Evolutionary conservation across 2,113 vertebrate species (phyloP).

Genomic region (Naja naja): DNA sequence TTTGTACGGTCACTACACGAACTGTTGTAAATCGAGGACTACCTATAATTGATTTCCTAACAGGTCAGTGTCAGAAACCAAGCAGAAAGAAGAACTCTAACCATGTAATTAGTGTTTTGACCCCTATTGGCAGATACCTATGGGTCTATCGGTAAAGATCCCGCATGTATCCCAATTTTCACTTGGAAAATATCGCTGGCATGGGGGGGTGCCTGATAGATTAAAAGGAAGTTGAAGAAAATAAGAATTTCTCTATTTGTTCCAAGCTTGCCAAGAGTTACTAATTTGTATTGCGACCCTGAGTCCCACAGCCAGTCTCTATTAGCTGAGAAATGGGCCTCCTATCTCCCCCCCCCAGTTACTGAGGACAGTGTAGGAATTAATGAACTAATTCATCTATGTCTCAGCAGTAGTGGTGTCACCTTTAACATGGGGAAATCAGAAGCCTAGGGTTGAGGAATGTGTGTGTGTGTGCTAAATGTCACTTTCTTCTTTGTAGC

Average conservation of each 20-base stretch:
- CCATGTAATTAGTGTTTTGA: neutral
- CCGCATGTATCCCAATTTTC: neutral
- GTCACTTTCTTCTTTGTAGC: neutral
- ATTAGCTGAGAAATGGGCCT: neutral
- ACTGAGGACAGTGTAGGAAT: slow-evolving; percentile 18
- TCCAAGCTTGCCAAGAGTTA: neutral
- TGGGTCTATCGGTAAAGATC: neutral
- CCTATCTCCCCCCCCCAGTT: neutral
- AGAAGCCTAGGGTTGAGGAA: neutral
- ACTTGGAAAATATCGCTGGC: neutral
- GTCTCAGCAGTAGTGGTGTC: slow-evolving; percentile 3
- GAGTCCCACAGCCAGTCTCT: neutral
- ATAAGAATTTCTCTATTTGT: neutral
- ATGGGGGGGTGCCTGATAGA: neutral
- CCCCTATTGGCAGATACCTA: neutral
- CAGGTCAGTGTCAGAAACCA: neutral
- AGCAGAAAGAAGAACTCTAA: neutral
- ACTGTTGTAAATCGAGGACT: neutral
- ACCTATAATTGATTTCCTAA: neutral
- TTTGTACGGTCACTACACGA: neutral
- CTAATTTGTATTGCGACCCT: slow-evolving; percentile 10
- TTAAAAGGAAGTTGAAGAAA: neutral
- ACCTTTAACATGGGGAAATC: neutral
- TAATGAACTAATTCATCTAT: slow-evolving; percentile 21
- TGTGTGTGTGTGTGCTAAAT: neutral